Conservation (phyloP, 2,888 invertebrate genomes). For the Pocota personata region DNA sequence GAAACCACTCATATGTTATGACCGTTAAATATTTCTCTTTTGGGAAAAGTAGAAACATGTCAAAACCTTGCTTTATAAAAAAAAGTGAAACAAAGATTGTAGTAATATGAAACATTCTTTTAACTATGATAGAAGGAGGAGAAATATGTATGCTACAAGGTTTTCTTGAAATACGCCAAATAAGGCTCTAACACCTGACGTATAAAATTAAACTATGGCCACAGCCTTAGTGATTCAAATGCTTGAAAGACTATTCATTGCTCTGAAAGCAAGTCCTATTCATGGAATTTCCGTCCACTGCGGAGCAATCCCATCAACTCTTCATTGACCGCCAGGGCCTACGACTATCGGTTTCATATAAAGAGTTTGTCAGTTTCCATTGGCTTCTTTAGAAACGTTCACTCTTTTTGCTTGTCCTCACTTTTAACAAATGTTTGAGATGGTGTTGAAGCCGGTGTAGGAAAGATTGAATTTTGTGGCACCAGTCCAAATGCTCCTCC, state of each 20-base stretch:
- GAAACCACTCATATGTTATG: neutral
- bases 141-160: no score
- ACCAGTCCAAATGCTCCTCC: constrained; percentile 19
- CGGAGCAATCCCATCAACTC: neutral
- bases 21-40: neutral
- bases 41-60: neutral
- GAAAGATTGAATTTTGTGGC: constrained; percentile 73
- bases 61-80: no score
- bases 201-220: neutral
- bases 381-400: neutral
- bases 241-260: neutral
- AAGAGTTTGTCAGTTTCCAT: neutral
- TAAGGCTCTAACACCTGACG: no score
- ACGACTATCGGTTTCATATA: neutral
- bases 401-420: constrained; percentile 58
- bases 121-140: no score
- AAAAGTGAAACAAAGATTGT: neutral
- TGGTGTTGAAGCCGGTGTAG: constrained; percentile 57
- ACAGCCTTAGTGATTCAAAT: no score
- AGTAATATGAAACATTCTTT: no score
- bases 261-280: neutral
- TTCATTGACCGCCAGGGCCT: neutral
- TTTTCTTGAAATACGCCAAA: neutral
- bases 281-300: neutral
- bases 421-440: constrained; percentile 32